Base-by-base conservation (phyloP, 2,888 invertebrate species). In the Tachina grossa region DNA sequence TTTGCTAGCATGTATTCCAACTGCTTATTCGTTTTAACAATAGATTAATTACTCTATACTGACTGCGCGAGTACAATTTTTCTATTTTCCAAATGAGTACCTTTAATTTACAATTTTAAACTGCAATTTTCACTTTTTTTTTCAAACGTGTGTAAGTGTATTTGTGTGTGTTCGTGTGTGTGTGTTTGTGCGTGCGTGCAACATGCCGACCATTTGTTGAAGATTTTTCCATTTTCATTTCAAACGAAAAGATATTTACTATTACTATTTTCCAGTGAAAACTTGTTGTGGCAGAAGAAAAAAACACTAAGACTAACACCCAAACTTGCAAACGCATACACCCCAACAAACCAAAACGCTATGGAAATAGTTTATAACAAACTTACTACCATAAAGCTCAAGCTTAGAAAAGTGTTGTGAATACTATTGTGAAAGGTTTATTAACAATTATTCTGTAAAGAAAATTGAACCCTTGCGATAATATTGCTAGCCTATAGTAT, bases 51-150 rank as follows among this genome's bases (percentile, higher is more conserved):
- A 68, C 51, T 81, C 51, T 68, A 72, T 57, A 1, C 39, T 39
- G 63, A 13, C 14, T 61, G 8, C 13, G 19, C 13, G 19, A 63
- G 41, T 49, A 19, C 39, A 9, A 41, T 19, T 41, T 75, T 49
- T 78, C 61, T 13, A 59, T 84, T 85, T 85, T 85, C 82, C 82
- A 85, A 77, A 82, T 85, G 84, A 85, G 77, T 85, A 82, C 84
- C 84, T 81, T 78, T 81, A 61, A 77, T 76, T 82, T 77, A 68
- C 59, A 77, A 77, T 80, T 31, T 84, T 84, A 69, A 78, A 53
- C 61, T 77, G 81, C 81, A 85, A 81, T 85, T 85, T 85, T 85
- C 81, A 85, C 84, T 85, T 85, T 84, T 85, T 84, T 84, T 49
- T 45, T 59, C 61, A 13, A 19, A 9, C n/a, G 59, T 53, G 51